These are phyloP conservation scores for Muricea muricata DNA, from an alignment of 92 coral and sea anemone genomes.

Conservation along the genomic window DNA sequence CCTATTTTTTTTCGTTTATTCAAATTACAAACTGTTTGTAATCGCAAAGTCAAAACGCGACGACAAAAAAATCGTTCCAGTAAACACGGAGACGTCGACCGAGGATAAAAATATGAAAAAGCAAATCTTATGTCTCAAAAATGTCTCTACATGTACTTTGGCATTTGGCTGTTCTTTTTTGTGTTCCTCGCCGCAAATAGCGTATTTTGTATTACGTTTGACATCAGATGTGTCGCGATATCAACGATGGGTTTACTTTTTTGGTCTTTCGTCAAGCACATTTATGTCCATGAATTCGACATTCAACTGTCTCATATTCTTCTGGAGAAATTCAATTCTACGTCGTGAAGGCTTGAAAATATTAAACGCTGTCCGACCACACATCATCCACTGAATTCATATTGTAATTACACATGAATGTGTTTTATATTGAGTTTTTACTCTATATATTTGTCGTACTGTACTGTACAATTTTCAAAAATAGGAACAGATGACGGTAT, in stretches of 20 bases:
- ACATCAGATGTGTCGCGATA: not conserved
- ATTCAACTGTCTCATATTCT: not conserved
- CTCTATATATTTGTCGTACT: too few species aligned
- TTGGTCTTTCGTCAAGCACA: not conserved
- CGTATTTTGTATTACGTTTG: not conserved
- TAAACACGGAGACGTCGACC: not conserved
- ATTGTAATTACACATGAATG: not conserved
- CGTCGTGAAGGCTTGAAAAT: not conserved
- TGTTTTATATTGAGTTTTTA: too few species aligned
- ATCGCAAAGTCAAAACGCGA: too few species aligned
- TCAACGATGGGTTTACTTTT: too few species aligned
- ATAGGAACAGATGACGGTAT: too few species aligned
- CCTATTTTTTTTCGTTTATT: too few species aligned
- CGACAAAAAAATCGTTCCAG: not conserved
- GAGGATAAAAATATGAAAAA: not conserved
- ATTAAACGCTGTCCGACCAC: not conserved
- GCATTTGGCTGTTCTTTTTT: not conserved
- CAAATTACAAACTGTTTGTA: too few species aligned
- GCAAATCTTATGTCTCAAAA: not conserved
- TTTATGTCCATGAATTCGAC: not conserved
- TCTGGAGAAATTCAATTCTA: not conserved
- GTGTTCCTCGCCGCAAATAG: not conserved
- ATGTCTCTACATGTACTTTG: not conserved
- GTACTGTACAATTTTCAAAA: too few species aligned
- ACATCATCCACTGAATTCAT: not conserved